Evolutionary conservation across 2,797 vertebrate genomes (phyloP), one percentile per base, ranked within the genome.

Genomic region (Pseudochromis fuscus): DNA sequence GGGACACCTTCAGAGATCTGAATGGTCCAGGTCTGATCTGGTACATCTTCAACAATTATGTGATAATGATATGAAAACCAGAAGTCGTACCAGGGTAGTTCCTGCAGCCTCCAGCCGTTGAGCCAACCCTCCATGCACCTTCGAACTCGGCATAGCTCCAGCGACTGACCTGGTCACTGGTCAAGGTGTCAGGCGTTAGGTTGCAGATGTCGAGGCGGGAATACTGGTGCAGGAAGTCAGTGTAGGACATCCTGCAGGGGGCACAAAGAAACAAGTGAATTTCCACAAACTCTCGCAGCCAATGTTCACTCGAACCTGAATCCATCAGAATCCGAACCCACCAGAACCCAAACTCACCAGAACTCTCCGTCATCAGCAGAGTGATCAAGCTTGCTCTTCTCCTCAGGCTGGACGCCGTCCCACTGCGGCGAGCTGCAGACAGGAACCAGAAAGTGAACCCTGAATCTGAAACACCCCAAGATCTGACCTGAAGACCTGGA

Each of bases 131-230:
- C 93, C 93, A 94, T 10, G 2, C 30, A 1, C 91, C 92, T 0
- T 90, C 85, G 23, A 91, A 92, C 64, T 89, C 68, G 2, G 5
- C 28, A 27, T 48, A 66, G 55, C 35, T 90, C 92, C 90, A 92
- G 4, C 11, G 65, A 3, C 74, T 58, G 4, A 79, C 27, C 2
- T 38, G 1, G 0, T 84, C 40, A 2, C 72, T 82, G 18, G 11
- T 85, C 62, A 90, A 74, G 0, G 78, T 71, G 53, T 93, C 87
- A 0, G 91, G 91, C 0, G 85, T 92, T 72, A 94, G 85, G 69
- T 92, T 93, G 51, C 93, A 94, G 81, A 94, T 90, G 63, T 93
- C 90, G 4, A 94, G 58, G 31, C 15, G 75, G 2, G 91, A 87
- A 59, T 86, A 93, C 25, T 87, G 83, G 18, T 21, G 25, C 52